These are phyloP conservation scores for Adelges cooleyi DNA, from an alignment of 1,140 invertebrate genomes.

Conservation along the genomic window DNA sequence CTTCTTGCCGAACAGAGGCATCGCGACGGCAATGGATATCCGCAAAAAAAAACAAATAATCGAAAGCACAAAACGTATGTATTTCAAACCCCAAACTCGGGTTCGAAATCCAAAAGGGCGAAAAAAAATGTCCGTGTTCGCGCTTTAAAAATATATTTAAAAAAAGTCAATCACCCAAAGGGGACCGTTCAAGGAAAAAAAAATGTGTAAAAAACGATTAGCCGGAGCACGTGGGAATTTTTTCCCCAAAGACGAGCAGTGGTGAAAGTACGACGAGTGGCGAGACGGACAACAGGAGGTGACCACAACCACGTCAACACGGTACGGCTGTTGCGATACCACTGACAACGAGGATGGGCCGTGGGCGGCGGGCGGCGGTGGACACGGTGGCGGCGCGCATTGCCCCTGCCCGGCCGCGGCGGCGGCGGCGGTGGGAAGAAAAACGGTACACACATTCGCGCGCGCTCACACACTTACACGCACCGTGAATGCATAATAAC, in stretches of 20 bases:
- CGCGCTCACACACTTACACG: neutral
- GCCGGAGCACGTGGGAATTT: neutral
- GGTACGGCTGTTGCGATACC: conserved; percentile 1
- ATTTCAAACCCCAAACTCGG: neutral
- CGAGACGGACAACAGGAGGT: neutral
- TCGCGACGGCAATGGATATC: neutral
- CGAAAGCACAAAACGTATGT: no score
- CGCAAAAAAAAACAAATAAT: neutral
- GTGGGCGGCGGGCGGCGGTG: no score
- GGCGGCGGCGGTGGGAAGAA: neutral
- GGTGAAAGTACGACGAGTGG: no score
- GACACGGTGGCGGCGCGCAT: neutral
- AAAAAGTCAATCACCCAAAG: neutral
- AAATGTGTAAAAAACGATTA: neutral
- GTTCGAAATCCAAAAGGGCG: neutral
- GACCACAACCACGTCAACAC: neutral
- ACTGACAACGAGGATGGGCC: neutral
- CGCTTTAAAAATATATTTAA: neutral
- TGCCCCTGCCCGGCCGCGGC: neutral
- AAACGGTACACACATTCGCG: neutral
- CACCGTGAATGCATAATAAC: neutral
- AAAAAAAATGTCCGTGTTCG: neutral
- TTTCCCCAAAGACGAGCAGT: neutral
- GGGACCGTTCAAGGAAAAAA: no score
- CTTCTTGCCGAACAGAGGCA: conserved; percentile 21